Evolutionary conservation across 2,113 vertebrate species (phyloP).

Genomic region (Neodon shergylaensis): DNA sequence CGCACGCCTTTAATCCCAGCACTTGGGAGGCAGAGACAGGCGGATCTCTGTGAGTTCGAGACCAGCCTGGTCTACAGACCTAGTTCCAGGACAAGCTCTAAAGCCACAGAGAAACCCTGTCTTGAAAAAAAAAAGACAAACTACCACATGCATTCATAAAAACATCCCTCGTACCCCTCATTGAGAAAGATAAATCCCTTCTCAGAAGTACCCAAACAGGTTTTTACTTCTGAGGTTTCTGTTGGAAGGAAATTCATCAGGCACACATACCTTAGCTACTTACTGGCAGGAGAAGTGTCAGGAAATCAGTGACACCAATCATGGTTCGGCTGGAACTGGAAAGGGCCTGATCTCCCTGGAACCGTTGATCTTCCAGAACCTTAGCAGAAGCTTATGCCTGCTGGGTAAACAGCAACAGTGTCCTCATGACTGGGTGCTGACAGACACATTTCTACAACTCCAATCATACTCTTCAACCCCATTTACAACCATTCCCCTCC

Average conservation of each 20-base stretch:
- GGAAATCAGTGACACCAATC: neutral
- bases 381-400: neutral
- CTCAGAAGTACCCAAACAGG: neutral
- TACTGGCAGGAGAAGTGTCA: neutral
- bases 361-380: neutral
- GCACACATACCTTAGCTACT: neutral
- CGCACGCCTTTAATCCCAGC: no score
- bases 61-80: no score
- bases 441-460: neutral
- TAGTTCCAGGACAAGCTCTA: no score
- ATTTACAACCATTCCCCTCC: neutral
- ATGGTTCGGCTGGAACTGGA: neutral
- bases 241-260: neutral
- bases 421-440: neutral
- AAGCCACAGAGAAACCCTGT: no score
- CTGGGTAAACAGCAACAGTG: no score
- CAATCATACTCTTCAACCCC: neutral
- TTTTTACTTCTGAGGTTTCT: neutral
- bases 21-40: no score
- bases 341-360: neutral
- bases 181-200: neutral
- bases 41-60: no score
- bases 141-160: neutral
- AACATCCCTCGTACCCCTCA: neutral
- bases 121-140: no score